Evolutionary conservation across 2,113 vertebrate species (phyloP).

Genomic region (Antidorcas marsupialis): DNA sequence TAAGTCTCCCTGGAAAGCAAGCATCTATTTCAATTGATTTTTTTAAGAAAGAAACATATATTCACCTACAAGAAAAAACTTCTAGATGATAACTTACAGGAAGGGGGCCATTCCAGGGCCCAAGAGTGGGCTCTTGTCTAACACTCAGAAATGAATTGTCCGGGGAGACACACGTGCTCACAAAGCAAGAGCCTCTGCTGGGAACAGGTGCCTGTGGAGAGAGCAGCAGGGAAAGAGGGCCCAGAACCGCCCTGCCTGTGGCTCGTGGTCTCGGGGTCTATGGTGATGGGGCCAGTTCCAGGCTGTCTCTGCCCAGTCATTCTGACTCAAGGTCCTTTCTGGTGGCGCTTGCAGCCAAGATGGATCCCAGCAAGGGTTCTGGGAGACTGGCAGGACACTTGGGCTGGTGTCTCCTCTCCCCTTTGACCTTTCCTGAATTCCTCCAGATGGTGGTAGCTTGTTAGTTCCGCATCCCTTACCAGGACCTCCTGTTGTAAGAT

Average conservation of each 20-base stretch:
- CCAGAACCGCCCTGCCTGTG: background rate
- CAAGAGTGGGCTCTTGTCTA: background rate
- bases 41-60: background rate
- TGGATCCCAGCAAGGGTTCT: background rate
- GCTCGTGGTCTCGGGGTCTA: background rate
- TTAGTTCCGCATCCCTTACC: background rate
- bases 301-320: background rate
- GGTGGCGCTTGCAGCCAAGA: background rate
- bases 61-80: background rate
- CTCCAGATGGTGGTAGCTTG: background rate
- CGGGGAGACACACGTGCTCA: background rate
- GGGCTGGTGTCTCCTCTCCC: background rate
- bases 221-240: background rate
- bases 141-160: background rate
- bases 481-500: background rate
- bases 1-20: background rate
- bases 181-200: background rate
- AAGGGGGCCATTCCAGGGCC: background rate
- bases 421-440: background rate
- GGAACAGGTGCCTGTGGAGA: background rate
- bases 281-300: background rate
- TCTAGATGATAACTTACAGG: background rate
- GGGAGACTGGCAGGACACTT: background rate
- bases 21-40: background rate
- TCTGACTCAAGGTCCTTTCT: background rate